Evolutionary conservation across 23 tunicate genomes (phyloP), one percentile per base, ranked within the genome.

Genomic region (Halocynthia aurantium): DNA sequence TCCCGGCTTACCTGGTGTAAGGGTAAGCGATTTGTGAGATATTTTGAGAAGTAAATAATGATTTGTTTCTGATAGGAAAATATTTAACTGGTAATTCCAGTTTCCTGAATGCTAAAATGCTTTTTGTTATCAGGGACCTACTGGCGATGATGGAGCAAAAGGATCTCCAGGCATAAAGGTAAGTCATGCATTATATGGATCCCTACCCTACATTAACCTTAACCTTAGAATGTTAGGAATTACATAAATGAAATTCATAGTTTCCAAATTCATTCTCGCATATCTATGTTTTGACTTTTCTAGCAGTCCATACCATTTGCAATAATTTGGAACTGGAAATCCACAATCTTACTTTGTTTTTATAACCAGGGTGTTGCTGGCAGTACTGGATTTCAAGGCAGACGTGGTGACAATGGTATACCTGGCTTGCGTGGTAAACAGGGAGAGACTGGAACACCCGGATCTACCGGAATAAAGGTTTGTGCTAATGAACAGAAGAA

Each of bases 381-480:
- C 2, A 31, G 44, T 31, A 31, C 1, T 31, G 44, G 44, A 31
- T 31, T 31, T 31, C 44, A 31, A 31, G 44, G 44, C 4, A 31
- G 44, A 31, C 44, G 44, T 31, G 44, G 78, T 10, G 50, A 22
- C n/a, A 52, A 62, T 53, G 78, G 78, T 51, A 10, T 8, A 10
- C 78, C 78, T 18, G 78, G 78, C 13, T 54, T 54, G 18, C 50
- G 64, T 54, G 78, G 78, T 13, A 8, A 22, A 20, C 13, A 8
- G 13, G 78, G 78, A 12, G 63, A 10, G 57, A 10, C 18, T 0
- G 78, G 78, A 7, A 5, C 62, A 8, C 78, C 78, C 9, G 78
- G 78, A 0, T 11, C 63, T 8, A 62, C 55, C 15, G 78, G 78
- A 53, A 11, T 44, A 52, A 74, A 74, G 78, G 78, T 74, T 6